Conservation (phyloP, 2,113 vertebrate species). For the Galbula dea region DNA sequence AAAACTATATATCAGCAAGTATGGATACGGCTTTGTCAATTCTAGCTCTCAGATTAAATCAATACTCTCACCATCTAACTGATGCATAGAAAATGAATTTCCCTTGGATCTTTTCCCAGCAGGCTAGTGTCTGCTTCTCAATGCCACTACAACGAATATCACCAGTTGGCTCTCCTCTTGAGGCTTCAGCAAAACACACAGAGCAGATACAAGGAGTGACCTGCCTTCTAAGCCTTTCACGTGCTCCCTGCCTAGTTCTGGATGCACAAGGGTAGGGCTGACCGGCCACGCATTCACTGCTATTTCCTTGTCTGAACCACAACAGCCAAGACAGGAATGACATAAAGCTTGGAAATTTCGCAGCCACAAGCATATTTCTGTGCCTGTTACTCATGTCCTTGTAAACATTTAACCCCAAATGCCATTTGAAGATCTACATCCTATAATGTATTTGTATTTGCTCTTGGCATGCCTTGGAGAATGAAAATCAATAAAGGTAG, state of each 20-base stretch:
- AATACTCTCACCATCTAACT: not conserved
- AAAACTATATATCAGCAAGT: not conserved
- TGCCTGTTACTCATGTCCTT: not conserved
- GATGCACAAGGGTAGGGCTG: not conserved
- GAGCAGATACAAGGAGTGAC: not conserved
- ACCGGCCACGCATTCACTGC: not conserved
- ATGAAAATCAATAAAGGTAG: not conserved
- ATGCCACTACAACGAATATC: not conserved
- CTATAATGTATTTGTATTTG: not conserved
- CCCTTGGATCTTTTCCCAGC: slow-evolving; percentile 14
- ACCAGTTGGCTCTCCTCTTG: not conserved
- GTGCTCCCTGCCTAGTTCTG: not conserved
- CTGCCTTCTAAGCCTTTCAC: not conserved
- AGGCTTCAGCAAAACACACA: not conserved
- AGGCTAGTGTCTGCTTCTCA: not conserved
- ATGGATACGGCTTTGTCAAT: not conserved
- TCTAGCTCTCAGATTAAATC: not conserved
- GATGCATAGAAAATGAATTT: not conserved
- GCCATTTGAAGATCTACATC: not conserved
- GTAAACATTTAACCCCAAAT: not conserved
- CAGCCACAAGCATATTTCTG: not conserved
- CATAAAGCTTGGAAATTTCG: not conserved
- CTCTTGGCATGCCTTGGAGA: not conserved
- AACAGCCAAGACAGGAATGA: not conserved
- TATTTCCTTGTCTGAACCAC: not conserved